Base-by-base conservation (phyloP, 2,797 vertebrate genomes). In the Rhincodon typus region DNA sequence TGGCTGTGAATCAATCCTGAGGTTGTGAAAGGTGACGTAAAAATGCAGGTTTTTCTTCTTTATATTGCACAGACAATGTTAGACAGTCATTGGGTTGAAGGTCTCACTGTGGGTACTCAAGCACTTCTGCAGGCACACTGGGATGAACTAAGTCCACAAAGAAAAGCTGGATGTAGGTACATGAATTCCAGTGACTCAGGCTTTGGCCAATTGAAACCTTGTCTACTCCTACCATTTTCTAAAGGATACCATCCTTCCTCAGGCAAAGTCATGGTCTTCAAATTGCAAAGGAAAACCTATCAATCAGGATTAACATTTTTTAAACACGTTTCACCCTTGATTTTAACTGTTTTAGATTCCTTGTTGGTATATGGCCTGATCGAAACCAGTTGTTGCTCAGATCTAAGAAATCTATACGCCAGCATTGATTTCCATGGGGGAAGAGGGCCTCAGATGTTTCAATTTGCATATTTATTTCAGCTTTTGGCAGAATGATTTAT, bases 381-480 rank as follows among this genome's bases (percentile, higher is more conserved):
- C 57, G 66, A n/a, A 67, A 15, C 57, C 57, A 67, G 30, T 66
- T 57, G 23, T 30, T 15, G 53, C 87, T 91, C 53, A 62, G 86
- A 57, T 57, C 50, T 53, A 25, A 3, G 27, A 25, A 88, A 88
- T 88, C 30, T 88, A 88, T 88, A 82, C n/a, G 38, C n/a, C 17
- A 2, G 42, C 42, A 88, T 88, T 57, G 27, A 88, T 88, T 57
- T 25, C 50, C 34, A 53, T 17, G 86, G 86, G 46, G 86, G 86
- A 72, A 53, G 53, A 88, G 50, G 34, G 30, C 57, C 13, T 57
- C 86, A 57, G 57, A 88, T 38, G 17, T 38, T 66, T 91, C 57
- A 38, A 91, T 91, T 84, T 46, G 82, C 82, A 46, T 84, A 84
- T 46, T 91, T 91, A 66, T 67, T 91, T 66, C 88, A 38, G 53